Percentiles rank a stretch among this genome's conserved stretches.
phyloP scores from a whole-genome alignment of 2,888 invertebrate genomes.

The Embidobia sp. region DNA sequence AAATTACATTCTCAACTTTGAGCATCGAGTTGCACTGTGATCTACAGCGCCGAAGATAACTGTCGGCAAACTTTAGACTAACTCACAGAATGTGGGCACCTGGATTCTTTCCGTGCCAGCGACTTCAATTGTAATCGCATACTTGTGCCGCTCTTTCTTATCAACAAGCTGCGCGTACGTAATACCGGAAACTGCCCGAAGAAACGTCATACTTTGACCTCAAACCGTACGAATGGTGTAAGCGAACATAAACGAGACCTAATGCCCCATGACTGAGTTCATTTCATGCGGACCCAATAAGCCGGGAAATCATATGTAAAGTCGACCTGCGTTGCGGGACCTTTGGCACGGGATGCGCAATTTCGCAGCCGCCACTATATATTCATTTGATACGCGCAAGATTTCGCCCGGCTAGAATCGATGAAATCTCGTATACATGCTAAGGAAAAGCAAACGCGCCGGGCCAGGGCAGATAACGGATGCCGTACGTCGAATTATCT shows the following conservation, averaged over 20 bases:
- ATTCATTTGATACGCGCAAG: constrained; percentile 53
- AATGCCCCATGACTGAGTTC: too few species aligned
- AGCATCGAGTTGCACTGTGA: constrained; percentile 15
- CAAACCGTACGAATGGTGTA: constrained; percentile 13
- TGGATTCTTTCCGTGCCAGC: constrained; percentile 23
- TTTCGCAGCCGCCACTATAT: constrained; percentile 47
- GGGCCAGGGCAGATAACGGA: constrained; percentile 29
- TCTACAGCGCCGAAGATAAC: constrained; percentile 26
- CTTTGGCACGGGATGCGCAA: constrained; percentile 41
- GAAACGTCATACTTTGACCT: too few species aligned
- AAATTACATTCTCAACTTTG: constrained; percentile 45
- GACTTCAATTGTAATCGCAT: constrained; percentile 17
- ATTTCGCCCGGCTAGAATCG: constrained; percentile 18
- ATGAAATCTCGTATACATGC: constrained; percentile 45
- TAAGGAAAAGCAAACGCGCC: constrained; percentile 49
- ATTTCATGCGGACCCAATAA: constrained; percentile 41
- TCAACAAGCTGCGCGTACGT: constrained; percentile 10
- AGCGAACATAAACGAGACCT: constrained; percentile 22
- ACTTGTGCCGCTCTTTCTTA: constrained; percentile 10
- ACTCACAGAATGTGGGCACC: constrained; percentile 7
- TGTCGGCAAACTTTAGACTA: constrained; percentile 25
- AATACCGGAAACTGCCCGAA: too few species aligned
- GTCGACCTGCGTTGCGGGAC: constrained; percentile 17
- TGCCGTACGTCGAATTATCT: constrained; percentile 43
- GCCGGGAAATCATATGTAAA: constrained; percentile 59